Conservation (phyloP, 2,113 vertebrate genomes). For the Terrapene triunguis region DNA sequence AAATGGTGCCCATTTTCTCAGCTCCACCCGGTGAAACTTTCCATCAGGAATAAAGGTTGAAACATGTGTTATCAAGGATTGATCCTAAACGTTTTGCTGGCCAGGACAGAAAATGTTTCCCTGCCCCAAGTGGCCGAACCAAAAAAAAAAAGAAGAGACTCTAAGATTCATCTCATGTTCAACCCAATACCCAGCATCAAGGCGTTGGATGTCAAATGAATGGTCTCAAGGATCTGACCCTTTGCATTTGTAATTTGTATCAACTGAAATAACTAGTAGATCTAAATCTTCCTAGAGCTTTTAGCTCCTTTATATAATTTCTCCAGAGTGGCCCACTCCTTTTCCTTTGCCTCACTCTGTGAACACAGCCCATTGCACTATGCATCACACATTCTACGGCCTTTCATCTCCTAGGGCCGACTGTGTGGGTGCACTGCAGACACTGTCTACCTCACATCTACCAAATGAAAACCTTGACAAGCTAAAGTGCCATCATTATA, state of each 20-base stretch:
- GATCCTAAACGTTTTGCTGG: not conserved
- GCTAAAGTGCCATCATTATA: slow-evolving; percentile 48
- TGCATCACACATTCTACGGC: accelerated
- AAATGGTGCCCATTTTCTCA: not conserved
- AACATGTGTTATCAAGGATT: not conserved
- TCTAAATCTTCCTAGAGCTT: not conserved
- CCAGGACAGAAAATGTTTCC: not conserved
- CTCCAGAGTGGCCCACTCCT: not conserved
- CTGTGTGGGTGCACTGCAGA: not conserved
- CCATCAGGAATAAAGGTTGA: not conserved
- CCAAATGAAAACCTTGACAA: slow-evolving; percentile 37
- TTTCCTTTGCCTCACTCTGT: not conserved
- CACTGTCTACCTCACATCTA: not conserved
- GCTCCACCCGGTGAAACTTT: not conserved
- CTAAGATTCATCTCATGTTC: not conserved
- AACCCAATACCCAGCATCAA: not conserved
- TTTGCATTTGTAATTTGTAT: not conserved
- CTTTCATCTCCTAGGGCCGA: not conserved
- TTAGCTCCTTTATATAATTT: not conserved
- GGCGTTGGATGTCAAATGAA: not conserved
- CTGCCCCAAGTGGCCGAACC: not conserved
- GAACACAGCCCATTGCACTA: not conserved
- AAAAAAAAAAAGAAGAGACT: not conserved
- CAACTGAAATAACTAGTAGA: not conserved
- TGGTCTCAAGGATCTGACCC: not conserved